Evolutionary conservation across 1,140 invertebrate species (phyloP).

Genomic region (Diorhabda carinulata): DNA sequence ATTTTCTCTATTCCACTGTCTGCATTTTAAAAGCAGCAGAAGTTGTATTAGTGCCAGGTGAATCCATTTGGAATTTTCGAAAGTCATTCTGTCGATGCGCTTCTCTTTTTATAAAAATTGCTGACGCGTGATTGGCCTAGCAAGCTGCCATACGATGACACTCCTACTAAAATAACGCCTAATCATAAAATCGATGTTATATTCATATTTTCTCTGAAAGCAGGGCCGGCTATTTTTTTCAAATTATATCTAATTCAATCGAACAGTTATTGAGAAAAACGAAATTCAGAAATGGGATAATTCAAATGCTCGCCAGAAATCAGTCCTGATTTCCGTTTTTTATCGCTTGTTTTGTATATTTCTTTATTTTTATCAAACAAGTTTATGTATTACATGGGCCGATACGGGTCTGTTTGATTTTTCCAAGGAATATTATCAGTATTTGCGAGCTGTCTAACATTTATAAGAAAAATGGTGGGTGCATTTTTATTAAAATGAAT

Average conservation of each 20-base stretch:
- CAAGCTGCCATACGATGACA: conserved; percentile 1
- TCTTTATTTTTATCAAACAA: not conserved
- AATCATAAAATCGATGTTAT: conserved; percentile 3
- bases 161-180: not conserved
- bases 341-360: too few species aligned
- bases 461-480: not conserved
- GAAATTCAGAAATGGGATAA: too few species aligned
- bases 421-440: not conserved
- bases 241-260: too few species aligned
- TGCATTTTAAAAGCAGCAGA: not conserved
- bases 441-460: not conserved
- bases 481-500: not conserved
- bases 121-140: conserved; percentile 1
- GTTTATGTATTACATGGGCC: not conserved
- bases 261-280: too few species aligned
- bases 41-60: not conserved
- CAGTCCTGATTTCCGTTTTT: too few species aligned
- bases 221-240: not conserved
- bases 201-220: not conserved
- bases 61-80: not conserved
- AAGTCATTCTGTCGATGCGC: not conserved
- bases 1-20: not conserved
- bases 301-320: too few species aligned
- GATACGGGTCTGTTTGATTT: not conserved
- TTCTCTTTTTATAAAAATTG: conserved; percentile 1